Evolutionary conservation across 2,888 invertebrate species (phyloP), one percentile per base, ranked within the genome.

Genomic region (Drosophila mulleri): DNA sequence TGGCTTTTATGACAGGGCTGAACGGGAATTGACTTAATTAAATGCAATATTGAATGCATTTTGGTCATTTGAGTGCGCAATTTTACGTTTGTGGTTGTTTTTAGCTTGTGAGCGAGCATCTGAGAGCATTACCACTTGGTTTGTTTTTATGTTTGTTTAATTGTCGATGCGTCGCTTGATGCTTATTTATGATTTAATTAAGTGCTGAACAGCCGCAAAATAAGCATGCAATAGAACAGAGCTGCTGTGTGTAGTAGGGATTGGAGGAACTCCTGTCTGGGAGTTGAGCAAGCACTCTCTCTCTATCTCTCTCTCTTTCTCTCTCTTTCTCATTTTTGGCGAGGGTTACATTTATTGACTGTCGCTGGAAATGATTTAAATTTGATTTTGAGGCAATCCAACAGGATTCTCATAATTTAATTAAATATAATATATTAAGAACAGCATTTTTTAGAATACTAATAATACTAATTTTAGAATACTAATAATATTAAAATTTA

Each of bases 151-250:
- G 89, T 89, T 89, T 89, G 89, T 84, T 89, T 89, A 86, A 90
- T 89, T 89, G 89, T 79, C 79, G 79, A 67, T 79, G 89, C 84
- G 88, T 72, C 84, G 84, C 78, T 83, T 87, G 73, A 78, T 88
- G 87, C 89, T 88, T 88, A 88, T 88, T 89, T 89, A 88, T 89
- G 87, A 88, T 88, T 88, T 88, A 88, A 88, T 88, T 88, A 88
- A 89, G 80, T 89, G 85, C 78, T 72, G 69, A 65, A 67, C 72
- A 60, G 69, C 78, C 80, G 68, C 74, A 78, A 82, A 79, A 85
- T 88, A 78, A 80, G 78, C 67, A 72, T 73, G 75, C 67, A 62
- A 57, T 35, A 32, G 58, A 32, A 44, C 18, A 52, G 23, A 4
- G 26, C 32, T 26, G 45, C 32, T 44, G 20, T 35, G n/a, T 23